Evolutionary conservation across 2,888 invertebrate genomes (phyloP).

Genomic region (Mystacides longicornis): DNA sequence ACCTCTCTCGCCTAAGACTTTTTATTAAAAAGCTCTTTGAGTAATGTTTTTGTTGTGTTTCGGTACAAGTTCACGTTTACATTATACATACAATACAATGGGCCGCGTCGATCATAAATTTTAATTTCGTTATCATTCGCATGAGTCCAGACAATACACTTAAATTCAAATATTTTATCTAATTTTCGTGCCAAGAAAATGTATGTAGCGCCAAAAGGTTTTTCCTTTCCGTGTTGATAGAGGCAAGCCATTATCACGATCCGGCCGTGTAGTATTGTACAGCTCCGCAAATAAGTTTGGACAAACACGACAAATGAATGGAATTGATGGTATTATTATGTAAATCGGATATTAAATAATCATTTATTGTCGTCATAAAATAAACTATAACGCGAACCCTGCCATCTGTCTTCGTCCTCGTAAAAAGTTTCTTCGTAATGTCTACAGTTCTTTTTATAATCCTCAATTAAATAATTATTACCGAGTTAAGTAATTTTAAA

Average conservation of each 20-base stretch:
- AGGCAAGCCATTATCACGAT: background rate
- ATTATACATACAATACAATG: background rate
- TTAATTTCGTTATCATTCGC: background rate
- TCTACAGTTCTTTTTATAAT: too few species aligned
- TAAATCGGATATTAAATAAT: background rate
- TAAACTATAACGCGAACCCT: background rate
- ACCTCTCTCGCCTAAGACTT: too few species aligned
- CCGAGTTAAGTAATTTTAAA: too few species aligned
- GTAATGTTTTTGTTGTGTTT: background rate
- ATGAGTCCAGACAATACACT: constrained; percentile 2
- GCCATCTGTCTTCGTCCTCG: background rate
- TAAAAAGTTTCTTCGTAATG: too few species aligned
- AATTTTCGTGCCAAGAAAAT: constrained; percentile 1
- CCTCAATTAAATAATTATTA: too few species aligned
- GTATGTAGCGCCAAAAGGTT: background rate
- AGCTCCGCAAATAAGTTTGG: background rate
- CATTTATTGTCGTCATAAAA: too few species aligned
- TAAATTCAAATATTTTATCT: background rate
- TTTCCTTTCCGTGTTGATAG: background rate
- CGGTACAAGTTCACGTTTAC: background rate
- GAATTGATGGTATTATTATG: background rate
- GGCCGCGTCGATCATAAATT: background rate
- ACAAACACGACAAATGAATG: background rate
- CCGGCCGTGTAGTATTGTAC: too few species aligned
- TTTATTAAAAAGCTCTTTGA: too few species aligned